A percentile compares a stretch with the other conserved stretches of the same genome.
These are phyloP conservation scores for Lanistes nyassanus DNA, from an alignment of 1,140 invertebrate genomes.

Conservation along the genomic window DNA sequence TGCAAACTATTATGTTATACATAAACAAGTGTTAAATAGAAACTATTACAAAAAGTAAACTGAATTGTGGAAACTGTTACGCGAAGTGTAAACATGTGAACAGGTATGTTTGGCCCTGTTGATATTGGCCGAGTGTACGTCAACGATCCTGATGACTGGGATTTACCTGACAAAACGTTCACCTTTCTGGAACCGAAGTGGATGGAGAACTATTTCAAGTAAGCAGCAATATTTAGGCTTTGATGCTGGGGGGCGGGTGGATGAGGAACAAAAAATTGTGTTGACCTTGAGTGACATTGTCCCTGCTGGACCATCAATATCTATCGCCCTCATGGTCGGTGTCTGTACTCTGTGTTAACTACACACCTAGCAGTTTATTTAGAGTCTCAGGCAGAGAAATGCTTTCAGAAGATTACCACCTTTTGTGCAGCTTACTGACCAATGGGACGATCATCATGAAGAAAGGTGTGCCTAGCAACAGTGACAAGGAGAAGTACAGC, in stretches of 20 bases:
- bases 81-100: neutral
- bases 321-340: too few relatives aligned
- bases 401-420: too few relatives aligned
- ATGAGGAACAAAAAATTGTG: too few relatives aligned
- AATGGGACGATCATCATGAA: conserved; percentile 96
- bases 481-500: conserved; percentile 69
- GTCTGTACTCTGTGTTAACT: too few relatives aligned
- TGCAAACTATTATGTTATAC: too few relatives aligned
- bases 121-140: conserved; percentile 96
- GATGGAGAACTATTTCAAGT: conserved; percentile 41
- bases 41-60: neutral
- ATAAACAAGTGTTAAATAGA: too few relatives aligned
- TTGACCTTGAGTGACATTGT: too few relatives aligned
- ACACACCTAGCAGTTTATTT: too few relatives aligned
- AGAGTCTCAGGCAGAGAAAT: too few relatives aligned
- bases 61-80: neutral
- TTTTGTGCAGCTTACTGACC: conserved; percentile 63
- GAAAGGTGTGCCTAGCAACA: conserved; percentile 85
- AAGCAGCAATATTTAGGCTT: neutral
- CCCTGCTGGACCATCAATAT: too few relatives aligned
- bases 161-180: conserved; percentile 95
- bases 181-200: conserved; percentile 23
- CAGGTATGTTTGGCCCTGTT: conserved; percentile 89
- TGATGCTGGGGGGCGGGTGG: too few relatives aligned
- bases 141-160: conserved; percentile 97